Evolutionary conservation across 2,113 vertebrate genomes (phyloP).

Genomic region (Nothocercus julius): DNA sequence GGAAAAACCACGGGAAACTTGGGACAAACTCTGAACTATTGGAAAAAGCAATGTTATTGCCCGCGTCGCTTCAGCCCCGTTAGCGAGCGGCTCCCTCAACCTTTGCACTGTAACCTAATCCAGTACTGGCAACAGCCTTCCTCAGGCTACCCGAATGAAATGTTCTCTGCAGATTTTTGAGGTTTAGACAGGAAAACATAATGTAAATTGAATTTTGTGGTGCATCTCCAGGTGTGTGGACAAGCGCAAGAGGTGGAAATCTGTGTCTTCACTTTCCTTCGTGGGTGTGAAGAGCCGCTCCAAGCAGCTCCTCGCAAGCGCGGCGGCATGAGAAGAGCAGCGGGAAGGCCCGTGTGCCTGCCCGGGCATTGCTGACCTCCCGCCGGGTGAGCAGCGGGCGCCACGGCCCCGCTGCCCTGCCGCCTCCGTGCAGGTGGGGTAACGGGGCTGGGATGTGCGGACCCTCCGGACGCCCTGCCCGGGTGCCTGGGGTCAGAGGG

Average conservation of each 20-base stretch:
- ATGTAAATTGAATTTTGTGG: neutral
- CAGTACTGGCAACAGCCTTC: neutral
- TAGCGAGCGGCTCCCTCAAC: neutral
- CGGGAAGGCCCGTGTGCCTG: rapidly evolving
- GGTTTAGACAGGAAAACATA: neutral
- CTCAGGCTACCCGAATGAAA: neutral
- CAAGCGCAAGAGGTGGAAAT: neutral
- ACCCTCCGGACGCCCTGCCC: neutral
- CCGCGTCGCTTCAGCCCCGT: neutral
- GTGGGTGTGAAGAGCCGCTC: neutral
- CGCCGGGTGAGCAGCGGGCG: too few species aligned
- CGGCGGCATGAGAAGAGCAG: neutral
- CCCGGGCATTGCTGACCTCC: too few species aligned
- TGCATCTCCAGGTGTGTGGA: neutral
- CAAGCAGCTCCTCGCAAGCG: neutral
- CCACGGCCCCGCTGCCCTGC: too few species aligned
- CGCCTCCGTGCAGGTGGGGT: neutral
- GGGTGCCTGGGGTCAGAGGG: neutral
- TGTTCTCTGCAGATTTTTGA: neutral
- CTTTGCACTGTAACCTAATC: neutral
- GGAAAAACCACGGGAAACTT: neutral
- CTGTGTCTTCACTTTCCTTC: neutral
- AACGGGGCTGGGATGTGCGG: neutral
- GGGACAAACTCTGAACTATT: neutral
- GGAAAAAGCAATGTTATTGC: neutral